These are phyloP conservation scores for Ormyrus labotus DNA, from an alignment of 2,888 invertebrate species.

Conservation along the genomic window DNA sequence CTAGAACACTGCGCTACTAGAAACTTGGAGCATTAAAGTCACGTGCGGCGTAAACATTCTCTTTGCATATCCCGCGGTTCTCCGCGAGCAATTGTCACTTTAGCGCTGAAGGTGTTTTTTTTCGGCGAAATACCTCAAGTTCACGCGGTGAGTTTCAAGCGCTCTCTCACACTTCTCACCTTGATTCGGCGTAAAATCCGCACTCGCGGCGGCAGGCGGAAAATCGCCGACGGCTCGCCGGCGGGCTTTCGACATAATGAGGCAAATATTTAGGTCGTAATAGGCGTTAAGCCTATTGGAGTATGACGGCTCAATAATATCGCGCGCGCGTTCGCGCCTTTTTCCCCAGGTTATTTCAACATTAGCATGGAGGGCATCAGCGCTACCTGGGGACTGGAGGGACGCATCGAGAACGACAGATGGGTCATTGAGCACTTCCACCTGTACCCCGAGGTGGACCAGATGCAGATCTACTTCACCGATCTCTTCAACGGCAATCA, in stretches of 20 bases:
- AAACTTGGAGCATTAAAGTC: too few species aligned
- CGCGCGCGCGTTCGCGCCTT: conserved; percentile 3
- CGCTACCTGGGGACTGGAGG: conserved; percentile 65
- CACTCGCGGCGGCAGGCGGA: neutral
- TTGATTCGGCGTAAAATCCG: too few species aligned
- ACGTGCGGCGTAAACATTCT: too few species aligned
- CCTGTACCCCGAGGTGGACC: conserved; percentile 81
- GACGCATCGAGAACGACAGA: conserved; percentile 67
- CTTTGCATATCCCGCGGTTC: too few species aligned
- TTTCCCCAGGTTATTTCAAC: conserved; percentile 68
- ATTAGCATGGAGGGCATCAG: conserved; percentile 69
- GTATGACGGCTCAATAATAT: conserved; percentile 44
- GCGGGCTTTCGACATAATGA: conserved; percentile 41
- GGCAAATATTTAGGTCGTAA: conserved; percentile 54
- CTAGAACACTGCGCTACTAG: too few species aligned
- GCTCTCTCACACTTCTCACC: too few species aligned
- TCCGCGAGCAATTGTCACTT: too few species aligned
- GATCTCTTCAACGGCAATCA: conserved; percentile 81
- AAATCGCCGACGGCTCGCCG: neutral
- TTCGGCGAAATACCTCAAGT: too few species aligned
- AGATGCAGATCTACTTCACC: conserved; percentile 79
- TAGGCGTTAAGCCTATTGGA: conserved; percentile 44
- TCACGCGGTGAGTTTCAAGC: too few species aligned
- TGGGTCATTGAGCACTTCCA: conserved; percentile 77
- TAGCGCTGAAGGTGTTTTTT: too few species aligned